Evolutionary conservation across 2,888 invertebrate species (phyloP).

Genomic region (Salpingus planirostris): DNA sequence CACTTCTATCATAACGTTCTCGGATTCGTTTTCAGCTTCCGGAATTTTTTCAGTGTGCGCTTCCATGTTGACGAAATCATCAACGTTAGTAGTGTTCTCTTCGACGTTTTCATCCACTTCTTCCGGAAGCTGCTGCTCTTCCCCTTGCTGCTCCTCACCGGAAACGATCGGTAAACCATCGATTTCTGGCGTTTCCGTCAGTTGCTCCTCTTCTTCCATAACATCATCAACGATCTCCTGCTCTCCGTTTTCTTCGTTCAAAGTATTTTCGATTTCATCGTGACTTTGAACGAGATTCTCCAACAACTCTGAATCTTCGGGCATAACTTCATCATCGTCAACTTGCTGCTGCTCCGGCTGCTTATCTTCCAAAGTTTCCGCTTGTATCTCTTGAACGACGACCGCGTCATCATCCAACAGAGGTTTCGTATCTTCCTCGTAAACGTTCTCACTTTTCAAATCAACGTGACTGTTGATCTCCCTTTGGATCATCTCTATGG

Average conservation of each 20-base stretch:
- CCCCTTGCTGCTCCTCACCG: background rate
- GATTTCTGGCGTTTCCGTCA: background rate
- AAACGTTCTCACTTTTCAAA: slow-evolving; percentile 28
- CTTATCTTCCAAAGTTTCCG: slow-evolving; percentile 2
- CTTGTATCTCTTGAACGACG: slow-evolving; percentile 3
- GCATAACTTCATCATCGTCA: no score
- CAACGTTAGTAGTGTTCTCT: no score
- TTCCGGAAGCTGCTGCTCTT: no score
- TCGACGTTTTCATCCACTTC: no score
- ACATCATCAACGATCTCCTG: no score
- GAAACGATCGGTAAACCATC: background rate
- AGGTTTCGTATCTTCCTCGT: slow-evolving; percentile 30
- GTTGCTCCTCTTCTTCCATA: slow-evolving; percentile 4
- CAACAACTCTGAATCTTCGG: slow-evolving; percentile 1
- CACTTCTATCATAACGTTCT: slow-evolving; percentile 8
- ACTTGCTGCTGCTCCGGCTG: slow-evolving; percentile 22
- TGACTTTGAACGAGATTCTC: no score
- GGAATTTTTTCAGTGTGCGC: background rate
- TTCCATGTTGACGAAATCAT: no score
- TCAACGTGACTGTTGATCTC: slow-evolving; percentile 32
- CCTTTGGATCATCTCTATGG: slow-evolving; percentile 41
- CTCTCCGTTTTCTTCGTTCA: no score
- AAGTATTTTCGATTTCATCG: no score
- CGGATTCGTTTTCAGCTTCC: background rate
- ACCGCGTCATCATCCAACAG: no score